Evolutionary conservation across 2,113 vertebrate species (phyloP).

Genomic region (Gnathonemus echidnorhynchus): DNA sequence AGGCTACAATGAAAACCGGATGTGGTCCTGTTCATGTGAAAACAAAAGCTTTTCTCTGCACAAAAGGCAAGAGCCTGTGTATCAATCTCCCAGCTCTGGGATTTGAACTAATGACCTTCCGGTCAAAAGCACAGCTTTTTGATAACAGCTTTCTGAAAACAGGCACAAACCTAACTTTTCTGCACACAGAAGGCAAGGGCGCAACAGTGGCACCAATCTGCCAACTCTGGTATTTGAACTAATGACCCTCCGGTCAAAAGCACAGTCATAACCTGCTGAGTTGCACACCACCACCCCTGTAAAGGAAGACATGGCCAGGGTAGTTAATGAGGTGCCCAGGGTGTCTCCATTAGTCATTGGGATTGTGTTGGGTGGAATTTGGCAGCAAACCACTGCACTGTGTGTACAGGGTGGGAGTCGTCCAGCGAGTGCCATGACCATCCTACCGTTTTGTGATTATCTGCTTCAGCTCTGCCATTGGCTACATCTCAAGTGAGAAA

Average conservation of each 20-base stretch:
- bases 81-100: background rate
- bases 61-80: background rate
- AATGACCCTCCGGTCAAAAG: background rate
- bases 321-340: background rate
- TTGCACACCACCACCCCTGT: background rate
- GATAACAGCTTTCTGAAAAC: background rate
- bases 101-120: background rate
- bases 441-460: background rate
- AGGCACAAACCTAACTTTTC: background rate
- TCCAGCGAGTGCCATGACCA: background rate
- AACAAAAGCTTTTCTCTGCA: background rate
- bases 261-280: background rate
- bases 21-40: background rate
- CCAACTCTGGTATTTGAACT: background rate
- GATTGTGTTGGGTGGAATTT: background rate
- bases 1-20: background rate
- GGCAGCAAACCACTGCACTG: background rate
- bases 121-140: background rate
- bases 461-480: background rate
- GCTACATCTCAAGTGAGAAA: background rate
- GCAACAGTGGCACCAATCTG: background rate
- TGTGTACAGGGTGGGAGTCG: background rate
- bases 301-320: background rate
- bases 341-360: background rate
- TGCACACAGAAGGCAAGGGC: background rate